Percentiles rank a stretch among this genome's conserved stretches.
Evolutionary conservation across 2,113 vertebrate genomes (phyloP).

Genomic region (Chaetorhynchus papuensis): DNA sequence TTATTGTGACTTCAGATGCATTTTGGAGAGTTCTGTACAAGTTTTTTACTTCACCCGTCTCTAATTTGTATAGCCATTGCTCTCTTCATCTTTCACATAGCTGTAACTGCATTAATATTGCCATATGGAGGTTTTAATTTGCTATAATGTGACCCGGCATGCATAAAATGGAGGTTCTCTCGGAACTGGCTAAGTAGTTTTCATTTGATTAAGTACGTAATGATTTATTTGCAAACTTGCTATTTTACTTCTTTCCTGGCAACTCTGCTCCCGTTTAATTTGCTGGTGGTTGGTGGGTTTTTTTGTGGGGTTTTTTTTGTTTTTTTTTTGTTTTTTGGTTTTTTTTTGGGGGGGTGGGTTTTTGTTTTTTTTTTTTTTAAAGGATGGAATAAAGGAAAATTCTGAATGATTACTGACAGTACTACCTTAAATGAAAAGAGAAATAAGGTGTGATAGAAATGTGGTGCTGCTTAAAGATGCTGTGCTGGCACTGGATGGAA

Average conservation of each 20-base stretch:
- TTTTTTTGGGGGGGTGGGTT: no score
- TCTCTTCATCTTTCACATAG: not conserved
- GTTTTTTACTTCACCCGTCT: not conserved
- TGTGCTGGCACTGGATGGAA: not conserved
- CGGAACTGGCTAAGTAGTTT: not conserved
- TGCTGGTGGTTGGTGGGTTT: no score
- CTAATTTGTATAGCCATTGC: not conserved
- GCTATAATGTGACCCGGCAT: not conserved
- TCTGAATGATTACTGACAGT: not conserved
- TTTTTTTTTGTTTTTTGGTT: no score
- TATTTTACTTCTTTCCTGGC: not conserved
- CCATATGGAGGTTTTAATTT: not conserved
- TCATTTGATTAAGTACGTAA: constrained; percentile 11
- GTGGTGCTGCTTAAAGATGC: constrained; percentile 27
- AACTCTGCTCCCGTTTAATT: constrained; percentile 4
- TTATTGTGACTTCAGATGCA: not conserved
- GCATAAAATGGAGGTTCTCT: not conserved
- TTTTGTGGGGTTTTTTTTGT: no score
- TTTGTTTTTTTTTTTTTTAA: not conserved
- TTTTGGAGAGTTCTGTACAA: not conserved
- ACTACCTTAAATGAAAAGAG: not conserved
- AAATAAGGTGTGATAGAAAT: constrained; percentile 27
- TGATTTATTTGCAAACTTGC: constrained; percentile 16
- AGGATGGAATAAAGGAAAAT: not conserved
- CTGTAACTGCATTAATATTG: not conserved